Evolutionary conservation across 2,113 vertebrate species (phyloP), one percentile per base, ranked within the genome.

Genomic region (Sphyrna mokarran): DNA sequence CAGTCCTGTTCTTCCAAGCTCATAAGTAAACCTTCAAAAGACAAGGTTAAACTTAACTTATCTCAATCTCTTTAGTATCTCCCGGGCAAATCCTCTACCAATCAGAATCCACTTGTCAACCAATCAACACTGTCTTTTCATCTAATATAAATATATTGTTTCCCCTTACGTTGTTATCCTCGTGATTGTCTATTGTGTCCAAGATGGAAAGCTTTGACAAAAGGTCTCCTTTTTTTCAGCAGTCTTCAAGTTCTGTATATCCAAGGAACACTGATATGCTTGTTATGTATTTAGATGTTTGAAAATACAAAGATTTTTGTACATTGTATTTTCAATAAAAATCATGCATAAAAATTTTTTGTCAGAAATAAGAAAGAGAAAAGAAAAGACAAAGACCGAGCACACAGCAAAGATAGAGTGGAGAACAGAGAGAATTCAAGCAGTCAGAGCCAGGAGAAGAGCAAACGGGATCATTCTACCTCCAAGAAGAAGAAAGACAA

Each of bases 341-440:
- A 40, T 54, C 48, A 26, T 23, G n/a, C 16, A 16, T 37, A 80
- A n/a, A 93, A 93, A 66, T 93, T 96, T 66, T 95, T 95, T 96
- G 97, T 96, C 97, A 98, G 98, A 97, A 98, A 97, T 96, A 99
- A 98, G 97, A 99, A 98, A 96, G 98, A 99, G 96, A 98, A 98
- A 97, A 98, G 97, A 96, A 98, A 97, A 96, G 98, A 98, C 63
- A 98, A 97, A 96, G 98, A 97, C 72, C 97, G 96, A 95, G 98
- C 98, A 85, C 97, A 98, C 96, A 98, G 98, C 96, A 97, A 97
- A 96, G 98, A 99, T 33, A 99, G 98, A 96, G 98, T 98, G 96
- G 98, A 98, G 97, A 98, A 97, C 96, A 98, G 97, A 96, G 98
- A 98, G 66, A 98, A 97, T 96, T 97, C 97, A 76, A 97, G 96